These are phyloP conservation scores for Gobiocypris rarus DNA, from an alignment of 2,113 vertebrate species.

Conservation along the genomic window DNA sequence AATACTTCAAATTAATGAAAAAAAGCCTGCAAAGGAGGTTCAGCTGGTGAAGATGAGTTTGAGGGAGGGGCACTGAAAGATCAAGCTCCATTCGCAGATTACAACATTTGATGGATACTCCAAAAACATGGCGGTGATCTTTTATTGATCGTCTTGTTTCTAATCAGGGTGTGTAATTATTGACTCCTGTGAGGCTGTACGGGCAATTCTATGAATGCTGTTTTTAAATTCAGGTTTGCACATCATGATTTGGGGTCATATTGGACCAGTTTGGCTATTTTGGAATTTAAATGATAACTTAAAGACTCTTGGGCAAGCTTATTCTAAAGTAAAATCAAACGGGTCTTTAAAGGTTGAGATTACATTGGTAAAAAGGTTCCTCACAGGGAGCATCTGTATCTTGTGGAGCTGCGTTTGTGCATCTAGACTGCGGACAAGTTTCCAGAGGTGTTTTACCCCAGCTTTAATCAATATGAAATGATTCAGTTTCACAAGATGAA, in stretches of 20 bases:
- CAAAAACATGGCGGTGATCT: slow-evolving; percentile 49
- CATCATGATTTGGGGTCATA: not conserved
- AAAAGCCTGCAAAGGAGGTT: slow-evolving; percentile 34
- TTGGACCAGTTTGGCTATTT: not conserved
- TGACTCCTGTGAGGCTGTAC: slow-evolving; percentile 41
- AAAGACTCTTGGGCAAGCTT: not conserved
- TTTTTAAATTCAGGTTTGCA: not conserved
- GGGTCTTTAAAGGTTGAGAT: not conserved
- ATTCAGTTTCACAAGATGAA: slow-evolving; percentile 30
- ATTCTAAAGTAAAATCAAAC: not conserved
- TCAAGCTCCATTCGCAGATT: slow-evolving; percentile 44
- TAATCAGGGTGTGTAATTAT: slow-evolving; percentile 55
- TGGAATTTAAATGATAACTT: not conserved
- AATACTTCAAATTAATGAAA: slow-evolving; percentile 61
- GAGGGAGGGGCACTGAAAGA: slow-evolving; percentile 40
- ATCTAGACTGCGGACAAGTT: not conserved
- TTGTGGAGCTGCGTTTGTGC: not conserved
- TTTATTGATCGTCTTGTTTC: slow-evolving; percentile 56
- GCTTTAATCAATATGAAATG: slow-evolving; percentile 50
- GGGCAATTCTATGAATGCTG: slow-evolving; percentile 33
- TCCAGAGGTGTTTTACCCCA: slow-evolving; percentile 16
- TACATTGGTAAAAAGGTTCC: not conserved
- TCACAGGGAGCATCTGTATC: not conserved
- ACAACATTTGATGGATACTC: slow-evolving; percentile 57
- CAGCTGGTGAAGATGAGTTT: slow-evolving; percentile 29